phyloP scores from a whole-genome alignment of 1,140 invertebrate genomes.

The Apolygus lucorum region DNA sequence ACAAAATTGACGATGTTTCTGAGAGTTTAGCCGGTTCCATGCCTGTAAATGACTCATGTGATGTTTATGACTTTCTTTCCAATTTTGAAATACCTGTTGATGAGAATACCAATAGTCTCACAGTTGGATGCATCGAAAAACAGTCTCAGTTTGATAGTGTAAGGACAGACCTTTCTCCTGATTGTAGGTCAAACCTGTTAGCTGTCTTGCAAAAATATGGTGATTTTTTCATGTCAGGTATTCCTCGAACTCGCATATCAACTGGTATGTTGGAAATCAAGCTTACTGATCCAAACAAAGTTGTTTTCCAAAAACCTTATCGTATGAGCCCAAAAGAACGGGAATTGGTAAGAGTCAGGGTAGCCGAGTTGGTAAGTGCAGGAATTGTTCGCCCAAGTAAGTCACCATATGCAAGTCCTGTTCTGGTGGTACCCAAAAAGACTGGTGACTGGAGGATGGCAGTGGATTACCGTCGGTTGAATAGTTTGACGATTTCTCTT shows the following conservation, averaged over 20 bases:
- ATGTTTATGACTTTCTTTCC: neutral
- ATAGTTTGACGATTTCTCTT: neutral
- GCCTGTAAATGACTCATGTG: neutral
- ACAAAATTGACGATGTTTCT: neutral
- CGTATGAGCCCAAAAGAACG: neutral
- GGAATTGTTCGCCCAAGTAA: neutral
- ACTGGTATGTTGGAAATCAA: neutral
- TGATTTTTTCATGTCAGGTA: constrained; percentile 7
- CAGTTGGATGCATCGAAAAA: neutral
- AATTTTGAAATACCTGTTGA: neutral
- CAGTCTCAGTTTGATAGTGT: neutral
- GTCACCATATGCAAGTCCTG: constrained; percentile 4
- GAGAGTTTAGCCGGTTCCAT: neutral
- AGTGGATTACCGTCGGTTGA: neutral
- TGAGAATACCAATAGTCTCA: neutral
- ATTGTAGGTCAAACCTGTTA: neutral
- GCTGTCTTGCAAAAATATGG: neutral
- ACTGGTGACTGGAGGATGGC: constrained; percentile 10
- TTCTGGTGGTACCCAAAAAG: neutral
- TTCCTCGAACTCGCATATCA: neutral
- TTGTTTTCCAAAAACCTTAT: neutral
- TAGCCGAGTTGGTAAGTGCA: neutral
- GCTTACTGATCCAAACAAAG: neutral
- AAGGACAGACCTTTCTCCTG: neutral
- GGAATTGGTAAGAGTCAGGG: neutral